Percentiles rank a stretch among this genome's conserved stretches.
These are phyloP conservation scores for Planococcus citri DNA, from an alignment of 1,140 invertebrate genomes.

Conservation along the genomic window DNA sequence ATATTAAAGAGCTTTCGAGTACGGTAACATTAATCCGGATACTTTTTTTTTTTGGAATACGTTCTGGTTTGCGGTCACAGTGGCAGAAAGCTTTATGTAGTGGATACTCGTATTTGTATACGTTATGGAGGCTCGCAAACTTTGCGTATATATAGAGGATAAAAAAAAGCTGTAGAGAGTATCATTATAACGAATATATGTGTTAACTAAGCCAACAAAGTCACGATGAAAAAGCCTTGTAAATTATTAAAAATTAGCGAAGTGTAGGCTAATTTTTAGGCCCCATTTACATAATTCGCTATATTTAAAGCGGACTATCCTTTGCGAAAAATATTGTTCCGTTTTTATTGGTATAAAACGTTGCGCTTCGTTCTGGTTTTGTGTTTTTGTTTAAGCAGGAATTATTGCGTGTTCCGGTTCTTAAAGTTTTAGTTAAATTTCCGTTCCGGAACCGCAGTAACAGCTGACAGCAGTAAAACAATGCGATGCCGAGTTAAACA, in stretches of 20 bases:
- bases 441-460: conserved; percentile 5
- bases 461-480: conserved; percentile 6
- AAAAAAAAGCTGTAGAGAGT: too few relatives aligned
- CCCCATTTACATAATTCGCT: neutral
- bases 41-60: too few relatives aligned
- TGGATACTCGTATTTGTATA: too few relatives aligned
- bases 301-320: neutral
- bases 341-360: neutral
- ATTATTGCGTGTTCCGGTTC: conserved; percentile 6
- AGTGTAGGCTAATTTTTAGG: neutral
- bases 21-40: too few relatives aligned
- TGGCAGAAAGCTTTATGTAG: too few relatives aligned
- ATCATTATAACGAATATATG: too few relatives aligned
- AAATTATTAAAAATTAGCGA: conserved; percentile 2
- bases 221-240: neutral
- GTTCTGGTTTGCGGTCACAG: too few relatives aligned
- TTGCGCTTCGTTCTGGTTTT: neutral
- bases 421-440: conserved; percentile 5
- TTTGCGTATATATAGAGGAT: too few relatives aligned
- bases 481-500: neutral
- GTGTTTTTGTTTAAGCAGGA: conserved; percentile 3
- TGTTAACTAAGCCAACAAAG: neutral
- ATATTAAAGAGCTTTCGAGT: too few relatives aligned
- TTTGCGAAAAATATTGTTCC: neutral
- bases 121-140: too few relatives aligned